Evolutionary conservation across 1,140 invertebrate genomes (phyloP).

Genomic region (Calosoma granatense): DNA sequence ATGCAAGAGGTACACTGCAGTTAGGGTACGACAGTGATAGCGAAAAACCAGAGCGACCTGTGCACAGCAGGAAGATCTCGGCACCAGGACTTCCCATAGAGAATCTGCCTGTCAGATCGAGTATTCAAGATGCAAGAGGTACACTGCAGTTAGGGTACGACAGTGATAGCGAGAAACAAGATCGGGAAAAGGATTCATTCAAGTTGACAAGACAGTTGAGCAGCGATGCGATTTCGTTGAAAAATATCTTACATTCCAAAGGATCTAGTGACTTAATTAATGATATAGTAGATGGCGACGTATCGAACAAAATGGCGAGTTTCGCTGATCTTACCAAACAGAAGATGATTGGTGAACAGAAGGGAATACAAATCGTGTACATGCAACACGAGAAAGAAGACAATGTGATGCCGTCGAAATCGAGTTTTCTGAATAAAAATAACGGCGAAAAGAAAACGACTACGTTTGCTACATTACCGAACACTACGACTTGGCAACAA

Average conservation of each 20-base stretch:
- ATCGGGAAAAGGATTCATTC: constrained; percentile 43
- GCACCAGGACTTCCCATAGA: constrained; percentile 32
- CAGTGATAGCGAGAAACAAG: constrained; percentile 45
- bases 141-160: constrained; percentile 59
- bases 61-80: constrained; percentile 45
- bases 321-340: constrained; percentile 59
- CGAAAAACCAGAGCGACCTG: constrained; percentile 44
- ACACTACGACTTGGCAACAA: constrained; percentile 84
- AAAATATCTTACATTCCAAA: constrained; percentile 45
- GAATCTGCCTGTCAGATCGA: constrained; percentile 43
- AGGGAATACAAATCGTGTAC: constrained; percentile 51
- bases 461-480: constrained; percentile 56
- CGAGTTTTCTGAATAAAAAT: constrained; percentile 30
- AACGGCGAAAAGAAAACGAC: constrained; percentile 54
- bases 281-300: constrained; percentile 40
- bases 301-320: constrained; percentile 50
- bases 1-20: constrained; percentile 59
- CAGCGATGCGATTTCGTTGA: constrained; percentile 41
- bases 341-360: constrained; percentile 41
- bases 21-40: constrained; percentile 57
- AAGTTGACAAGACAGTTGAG: constrained; percentile 45
- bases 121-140: constrained; percentile 65
- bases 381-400: constrained; percentile 49
- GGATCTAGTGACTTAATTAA: constrained; percentile 33
- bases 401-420: constrained; percentile 24